These are phyloP conservation scores for Clanis bilineata DNA, from an alignment of 2,888 invertebrate species.

Conservation along the genomic window DNA sequence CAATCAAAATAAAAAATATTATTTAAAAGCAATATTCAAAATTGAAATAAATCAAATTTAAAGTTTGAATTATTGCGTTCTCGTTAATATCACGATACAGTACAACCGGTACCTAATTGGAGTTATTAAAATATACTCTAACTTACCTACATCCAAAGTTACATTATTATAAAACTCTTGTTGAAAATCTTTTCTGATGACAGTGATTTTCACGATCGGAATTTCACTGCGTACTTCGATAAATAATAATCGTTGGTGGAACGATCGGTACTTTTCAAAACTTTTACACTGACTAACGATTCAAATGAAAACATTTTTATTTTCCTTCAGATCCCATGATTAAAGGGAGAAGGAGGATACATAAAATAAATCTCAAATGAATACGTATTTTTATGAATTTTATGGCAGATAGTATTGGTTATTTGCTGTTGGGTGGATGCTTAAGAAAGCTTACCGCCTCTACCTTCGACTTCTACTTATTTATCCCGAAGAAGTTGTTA, in stretches of 20 bases:
- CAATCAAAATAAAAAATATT: too few relatives aligned
- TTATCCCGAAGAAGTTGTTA: background rate
- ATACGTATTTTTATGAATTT: background rate
- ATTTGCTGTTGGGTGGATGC: background rate
- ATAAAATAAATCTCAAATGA: background rate
- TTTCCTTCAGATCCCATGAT: background rate
- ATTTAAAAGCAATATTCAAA: too few relatives aligned
- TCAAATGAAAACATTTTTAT: background rate
- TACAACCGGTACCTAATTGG: too few relatives aligned
- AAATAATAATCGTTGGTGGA: background rate
- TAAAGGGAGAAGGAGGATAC: background rate
- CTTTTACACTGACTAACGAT: background rate
- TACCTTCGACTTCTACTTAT: too few relatives aligned
- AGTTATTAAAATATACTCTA: background rate
- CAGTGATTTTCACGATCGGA: background rate
- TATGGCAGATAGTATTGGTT: constrained; percentile 10
- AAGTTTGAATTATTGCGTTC: too few relatives aligned
- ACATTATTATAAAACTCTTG: background rate
- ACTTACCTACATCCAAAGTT: background rate
- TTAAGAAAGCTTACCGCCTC: constrained; percentile 36
- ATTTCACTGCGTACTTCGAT: background rate
- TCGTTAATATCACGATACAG: too few relatives aligned
- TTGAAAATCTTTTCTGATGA: background rate
- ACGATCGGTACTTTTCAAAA: constrained; percentile 1
- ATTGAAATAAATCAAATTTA: too few relatives aligned